Conservation (phyloP, 2,888 invertebrate species). For the Eremobia ochroleuca region DNA sequence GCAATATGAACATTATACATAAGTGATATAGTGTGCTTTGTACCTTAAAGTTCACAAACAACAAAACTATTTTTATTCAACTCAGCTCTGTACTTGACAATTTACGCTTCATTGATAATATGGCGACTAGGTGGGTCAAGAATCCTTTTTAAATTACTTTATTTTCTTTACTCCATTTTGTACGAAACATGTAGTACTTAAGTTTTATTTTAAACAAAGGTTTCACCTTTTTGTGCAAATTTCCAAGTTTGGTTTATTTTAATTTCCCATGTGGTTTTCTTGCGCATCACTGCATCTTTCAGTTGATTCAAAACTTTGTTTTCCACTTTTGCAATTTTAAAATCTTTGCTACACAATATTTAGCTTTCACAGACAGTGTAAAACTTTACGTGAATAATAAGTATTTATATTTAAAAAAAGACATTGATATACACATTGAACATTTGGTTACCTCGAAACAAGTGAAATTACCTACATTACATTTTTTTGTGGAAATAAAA, state of each 20-base stretch:
- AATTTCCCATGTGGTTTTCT: slow-evolving; percentile 44
- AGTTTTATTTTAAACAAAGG: slow-evolving; percentile 8
- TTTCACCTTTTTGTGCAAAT: background rate
- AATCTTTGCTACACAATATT: slow-evolving; percentile 1
- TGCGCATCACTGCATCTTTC: slow-evolving; percentile 31
- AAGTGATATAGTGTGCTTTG: background rate
- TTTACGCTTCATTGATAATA: background rate
- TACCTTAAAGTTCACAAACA: slow-evolving; percentile 6
- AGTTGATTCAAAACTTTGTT: slow-evolving; percentile 12
- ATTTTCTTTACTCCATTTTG: background rate
- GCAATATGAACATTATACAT: background rate
- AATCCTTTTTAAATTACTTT: background rate
- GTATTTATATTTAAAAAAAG: background rate
- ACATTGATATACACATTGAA: background rate
- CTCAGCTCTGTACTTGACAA: slow-evolving; percentile 1
- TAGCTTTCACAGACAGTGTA: background rate
- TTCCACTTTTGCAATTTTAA: slow-evolving; percentile 26
- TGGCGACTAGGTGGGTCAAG: slow-evolving; percentile 1
- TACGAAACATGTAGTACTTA: background rate
- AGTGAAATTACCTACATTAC: background rate
- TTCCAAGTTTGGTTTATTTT: slow-evolving; percentile 19
- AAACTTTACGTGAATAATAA: background rate
- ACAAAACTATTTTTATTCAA: background rate
- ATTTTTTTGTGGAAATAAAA: no score
- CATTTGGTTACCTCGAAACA: background rate